Conservation (phyloP, 2,113 vertebrate genomes). For the Corynorhinus townsendii region DNA sequence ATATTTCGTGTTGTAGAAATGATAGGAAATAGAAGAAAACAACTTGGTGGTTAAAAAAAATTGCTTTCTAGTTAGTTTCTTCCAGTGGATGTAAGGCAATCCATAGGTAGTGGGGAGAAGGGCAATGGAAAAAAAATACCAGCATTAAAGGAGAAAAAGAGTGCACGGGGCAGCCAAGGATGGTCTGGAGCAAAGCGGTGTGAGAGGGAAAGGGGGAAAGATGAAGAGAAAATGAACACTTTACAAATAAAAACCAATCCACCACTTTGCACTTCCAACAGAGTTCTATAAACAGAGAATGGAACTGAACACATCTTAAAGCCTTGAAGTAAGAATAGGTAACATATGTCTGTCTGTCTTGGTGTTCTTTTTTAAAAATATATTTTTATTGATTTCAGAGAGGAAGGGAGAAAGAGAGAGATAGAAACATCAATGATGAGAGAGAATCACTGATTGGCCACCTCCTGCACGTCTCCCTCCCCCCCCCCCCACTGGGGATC, state of each 20-base stretch:
- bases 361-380: neutral
- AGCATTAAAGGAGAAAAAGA: neutral
- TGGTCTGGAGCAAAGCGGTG: neutral
- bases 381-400: too few species aligned
- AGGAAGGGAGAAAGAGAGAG: too few species aligned
- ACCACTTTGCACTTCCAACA: neutral
- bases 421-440: too few species aligned
- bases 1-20: neutral
- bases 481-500: too few species aligned
- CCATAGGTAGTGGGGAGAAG: neutral
- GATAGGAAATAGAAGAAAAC: neutral
- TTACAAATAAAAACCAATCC: neutral
- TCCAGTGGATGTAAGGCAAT: neutral
- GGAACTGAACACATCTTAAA: conserved; percentile 12
- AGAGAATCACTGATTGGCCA: too few species aligned
- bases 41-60: neutral
- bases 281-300: neutral
- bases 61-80: conserved; percentile 11
- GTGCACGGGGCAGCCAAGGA: neutral
- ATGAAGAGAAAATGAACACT: neutral
- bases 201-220: neutral
- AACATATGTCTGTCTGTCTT: neutral
- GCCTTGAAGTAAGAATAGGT: conserved; percentile 2
- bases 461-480: too few species aligned
- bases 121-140: neutral